Evolutionary conservation across 35 echinoderm and acorn worm species (phyloP).

Genomic region (Lytechinus variegatus): DNA sequence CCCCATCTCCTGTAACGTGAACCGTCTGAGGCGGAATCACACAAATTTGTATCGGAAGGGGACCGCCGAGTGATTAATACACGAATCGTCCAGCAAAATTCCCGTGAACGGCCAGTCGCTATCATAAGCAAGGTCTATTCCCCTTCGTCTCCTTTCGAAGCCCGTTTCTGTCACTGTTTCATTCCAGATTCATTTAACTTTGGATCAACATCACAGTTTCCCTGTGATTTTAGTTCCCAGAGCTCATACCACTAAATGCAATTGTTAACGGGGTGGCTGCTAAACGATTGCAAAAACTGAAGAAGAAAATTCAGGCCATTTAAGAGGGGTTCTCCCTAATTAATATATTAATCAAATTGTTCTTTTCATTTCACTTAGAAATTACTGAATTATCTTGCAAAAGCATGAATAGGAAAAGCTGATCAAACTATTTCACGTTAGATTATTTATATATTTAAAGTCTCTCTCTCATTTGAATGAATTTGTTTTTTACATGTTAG

Average conservation of each 20-base stretch:
- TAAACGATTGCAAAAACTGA: no score
- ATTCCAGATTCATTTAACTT: not conserved
- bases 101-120: not conserved
- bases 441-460: no score
- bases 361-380: no score
- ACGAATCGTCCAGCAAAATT: not conserved
- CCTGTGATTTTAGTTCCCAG: not conserved
- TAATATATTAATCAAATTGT: no score
- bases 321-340: no score
- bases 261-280: no score
- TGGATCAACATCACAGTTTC: not conserved
- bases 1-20: conserved; percentile 4
- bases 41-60: conserved; percentile 54
- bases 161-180: not conserved
- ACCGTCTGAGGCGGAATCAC: conserved; percentile 49
- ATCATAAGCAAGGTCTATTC: not conserved
- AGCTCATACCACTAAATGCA: not conserved
- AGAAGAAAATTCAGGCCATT: no score
- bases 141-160: not conserved
- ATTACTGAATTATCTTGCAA: no score
- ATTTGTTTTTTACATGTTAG: no score
- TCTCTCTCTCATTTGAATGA: no score
- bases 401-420: no score
- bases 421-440: no score
- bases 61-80: conserved; percentile 43